These are phyloP conservation scores for Aquatica leii DNA, from an alignment of 2,888 invertebrate species.

Conservation along the genomic window DNA sequence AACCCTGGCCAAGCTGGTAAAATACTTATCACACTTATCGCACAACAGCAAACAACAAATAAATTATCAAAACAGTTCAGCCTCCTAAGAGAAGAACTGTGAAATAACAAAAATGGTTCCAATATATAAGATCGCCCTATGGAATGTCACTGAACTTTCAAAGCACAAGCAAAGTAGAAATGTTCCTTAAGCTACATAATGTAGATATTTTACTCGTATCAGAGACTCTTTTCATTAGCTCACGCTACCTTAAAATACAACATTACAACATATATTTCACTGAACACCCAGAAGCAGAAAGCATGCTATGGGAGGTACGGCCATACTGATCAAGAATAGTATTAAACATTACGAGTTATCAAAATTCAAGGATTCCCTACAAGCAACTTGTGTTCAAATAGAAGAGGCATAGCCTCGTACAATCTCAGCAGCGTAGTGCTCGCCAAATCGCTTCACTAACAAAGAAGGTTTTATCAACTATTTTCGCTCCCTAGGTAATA, in stretches of 20 bases:
- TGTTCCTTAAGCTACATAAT: too few relatives aligned
- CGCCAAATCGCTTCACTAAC: not conserved
- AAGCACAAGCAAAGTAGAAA: too few relatives aligned
- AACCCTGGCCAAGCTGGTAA: not conserved
- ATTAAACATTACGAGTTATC: not conserved
- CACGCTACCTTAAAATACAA: slow-evolving; percentile 9
- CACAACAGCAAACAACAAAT: slow-evolving; percentile 20
- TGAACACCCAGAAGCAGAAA: not conserved
- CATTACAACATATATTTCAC: not conserved
- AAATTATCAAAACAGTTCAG: slow-evolving; percentile 18
- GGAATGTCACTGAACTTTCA: slow-evolving; percentile 14
- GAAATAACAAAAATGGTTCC: slow-evolving; percentile 13
- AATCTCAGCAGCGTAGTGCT: not conserved
- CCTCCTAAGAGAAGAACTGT: slow-evolving; percentile 15
- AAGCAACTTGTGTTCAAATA: not conserved
- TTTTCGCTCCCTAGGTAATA: not conserved
- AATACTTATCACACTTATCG: slow-evolving; percentile 5
- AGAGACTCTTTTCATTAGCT: too few relatives aligned
- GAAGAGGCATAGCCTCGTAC: not conserved
- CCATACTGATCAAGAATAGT: not conserved
- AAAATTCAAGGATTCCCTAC: not conserved
- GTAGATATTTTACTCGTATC: too few relatives aligned
- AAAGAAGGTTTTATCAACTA: not conserved
- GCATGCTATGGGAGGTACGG: not conserved
- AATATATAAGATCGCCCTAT: slow-evolving; percentile 8